Base-by-base conservation (phyloP, 2,113 vertebrate genomes). In the Uria lomvia region DNA sequence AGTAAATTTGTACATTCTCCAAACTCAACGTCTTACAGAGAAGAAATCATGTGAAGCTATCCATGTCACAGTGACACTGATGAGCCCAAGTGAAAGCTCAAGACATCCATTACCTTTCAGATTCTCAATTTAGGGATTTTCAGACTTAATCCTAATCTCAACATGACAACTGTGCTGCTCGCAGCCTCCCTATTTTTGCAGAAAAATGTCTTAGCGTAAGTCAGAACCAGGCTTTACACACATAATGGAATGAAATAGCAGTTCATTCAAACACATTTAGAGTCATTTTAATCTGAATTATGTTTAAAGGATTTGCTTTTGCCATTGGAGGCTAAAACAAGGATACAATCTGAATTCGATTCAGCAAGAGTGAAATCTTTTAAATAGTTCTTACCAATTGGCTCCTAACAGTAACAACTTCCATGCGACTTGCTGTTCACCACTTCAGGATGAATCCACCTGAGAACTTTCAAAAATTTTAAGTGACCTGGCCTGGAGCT, bases 191-290 rank as follows among this genome's bases (percentile, higher is more conserved):
- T 71, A 49, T 59, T 47, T 58, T 38, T 52, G 26, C 20, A 43
- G 32, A 45, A 86, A 70, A 8, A 7, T 3, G 3, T 58, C 22
- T 67, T 7, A 5, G 0, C 6, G 0, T 7, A 15, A 40, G 5
- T 67, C 27, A 79, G 60, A 65, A 34, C 2, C 29, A 56, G 36
- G 8, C 0, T 42, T 34, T 40, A 12, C 21, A 40, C 1, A 9
- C 6, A 4, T 7, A 66, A 11, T 2, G 17, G 26, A 8, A 8
- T 15, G 18, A 73, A 78, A 30, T 5, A 43, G 26, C 14, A 72
- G 38, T n/a, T 42, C 13, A 43, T 60, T 53, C 40, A 30, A 92
- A 34, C 3, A 0, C 1, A 15, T n/a, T n/a, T 26, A 10, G 11
- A 47, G 10, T 1, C 2, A 66, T 22, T 88, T 82, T 55, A 27